A percentile compares a stretch with the other conserved stretches of the same genome.
Conservation (phyloP, 2,888 invertebrate species). For the Nomada fucata region DNA sequence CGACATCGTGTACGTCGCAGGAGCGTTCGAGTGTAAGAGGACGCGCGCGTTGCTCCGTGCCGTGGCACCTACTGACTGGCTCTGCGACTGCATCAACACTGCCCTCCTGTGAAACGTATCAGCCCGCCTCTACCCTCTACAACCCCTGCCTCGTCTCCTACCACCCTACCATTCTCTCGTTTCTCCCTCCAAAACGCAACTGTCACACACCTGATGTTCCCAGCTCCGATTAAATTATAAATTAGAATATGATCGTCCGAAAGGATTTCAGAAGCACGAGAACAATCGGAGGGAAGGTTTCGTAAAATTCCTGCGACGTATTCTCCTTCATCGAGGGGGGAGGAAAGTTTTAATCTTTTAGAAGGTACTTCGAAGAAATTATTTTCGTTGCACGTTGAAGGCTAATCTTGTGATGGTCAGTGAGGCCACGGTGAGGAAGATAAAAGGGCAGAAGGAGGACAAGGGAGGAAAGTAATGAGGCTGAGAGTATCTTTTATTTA, state of each 20-base stretch:
- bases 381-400: background rate
- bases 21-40: conserved; percentile 44
- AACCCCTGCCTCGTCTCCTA: conserved; percentile 33
- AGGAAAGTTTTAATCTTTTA: background rate
- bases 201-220: too few species aligned
- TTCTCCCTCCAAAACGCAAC: conserved; percentile 10
- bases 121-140: conserved; percentile 59
- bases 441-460: background rate
- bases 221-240: too few species aligned
- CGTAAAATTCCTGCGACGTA: too few species aligned
- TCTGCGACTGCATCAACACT: conserved; percentile 77
- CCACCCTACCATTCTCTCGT: conserved; percentile 40
- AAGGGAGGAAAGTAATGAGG: conserved; percentile 12
- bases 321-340: too few species aligned
- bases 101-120: conserved; percentile 74
- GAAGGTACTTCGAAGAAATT: conserved; percentile 31
- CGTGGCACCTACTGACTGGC: conserved; percentile 82
- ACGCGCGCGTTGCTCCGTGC: conserved; percentile 78
- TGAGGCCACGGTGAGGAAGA: too few species aligned
- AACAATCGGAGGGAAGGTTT: too few species aligned
- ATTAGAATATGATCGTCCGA: too few species aligned
- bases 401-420: conserved; percentile 24
- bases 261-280: too few species aligned
- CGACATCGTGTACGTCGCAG: conserved; percentile 11
- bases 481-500: conserved; percentile 9